Base-by-base conservation (phyloP, 1,140 invertebrate species). In the Drosophila murphyi region DNA sequence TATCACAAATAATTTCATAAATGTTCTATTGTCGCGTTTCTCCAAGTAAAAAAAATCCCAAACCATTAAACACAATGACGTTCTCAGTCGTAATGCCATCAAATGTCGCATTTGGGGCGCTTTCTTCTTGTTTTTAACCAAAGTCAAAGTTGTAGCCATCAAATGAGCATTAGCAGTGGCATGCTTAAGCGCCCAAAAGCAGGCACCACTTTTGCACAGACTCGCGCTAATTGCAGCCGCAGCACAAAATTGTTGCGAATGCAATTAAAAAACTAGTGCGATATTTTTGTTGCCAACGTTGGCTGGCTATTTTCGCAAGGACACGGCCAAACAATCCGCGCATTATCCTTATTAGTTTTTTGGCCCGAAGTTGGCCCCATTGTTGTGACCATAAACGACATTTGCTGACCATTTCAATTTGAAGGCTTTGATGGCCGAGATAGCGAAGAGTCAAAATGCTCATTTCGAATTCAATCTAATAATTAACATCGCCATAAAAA, bases 401-500 rank as follows among this genome's bases (percentile, higher is more conserved):
- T 74, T 82, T 79, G 69, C 80, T 88, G 83, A 88, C 83, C 83
- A 77, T 80, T 80, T 76, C 56, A 72, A 57, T 57, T 71, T 76
- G 37, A 56, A 32, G 29, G 29, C 39, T 2, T 20, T 35, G 43
- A 68, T 45, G 55, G 41, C 39, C n/a, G 4, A 8, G n/a, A 48
- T 32, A 7, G 50, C 28, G 6, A 55, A 55, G 39, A 71, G 78
- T 59, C 50, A 34, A 74, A 48, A 73, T 69, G 78, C 68, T 81
- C 74, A 90, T 88, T 85, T 60, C 61, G 61, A 85, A 88, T 89
- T 88, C 85, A 81, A 85, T 90, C 86, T 89, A 76, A 89, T 89
- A 89, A 89, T 89, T 89, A 89, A 89, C 85, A 89, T 76, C 72
- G 51, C 85, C 65, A 81, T 89, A 89, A 89, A 90, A 79, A 75